phyloP scores from a whole-genome alignment of 2,797 vertebrate genomes.

The Sebastes cheni region DNA sequence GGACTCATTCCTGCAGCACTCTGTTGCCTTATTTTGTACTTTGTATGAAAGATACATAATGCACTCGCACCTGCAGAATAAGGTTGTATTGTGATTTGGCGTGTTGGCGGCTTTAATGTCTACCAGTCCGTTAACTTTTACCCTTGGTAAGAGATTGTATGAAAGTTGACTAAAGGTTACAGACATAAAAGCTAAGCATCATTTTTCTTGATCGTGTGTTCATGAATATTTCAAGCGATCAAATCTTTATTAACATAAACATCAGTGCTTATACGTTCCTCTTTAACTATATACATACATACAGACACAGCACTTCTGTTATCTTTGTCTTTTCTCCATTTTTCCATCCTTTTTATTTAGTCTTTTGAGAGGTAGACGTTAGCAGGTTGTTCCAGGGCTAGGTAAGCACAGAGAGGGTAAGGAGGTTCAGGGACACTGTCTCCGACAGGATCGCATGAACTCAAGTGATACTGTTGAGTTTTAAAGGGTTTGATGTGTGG shows the following conservation, averaged over 20 bases:
- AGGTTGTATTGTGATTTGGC: neutral
- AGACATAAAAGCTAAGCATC: slow-evolving; percentile 29
- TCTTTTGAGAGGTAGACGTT: slow-evolving; percentile 73
- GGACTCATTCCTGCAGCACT: no score
- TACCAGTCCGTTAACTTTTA: neutral
- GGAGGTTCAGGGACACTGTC: slow-evolving; percentile 72
- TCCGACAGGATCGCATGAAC: slow-evolving; percentile 44
- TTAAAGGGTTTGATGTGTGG: slow-evolving; percentile 2
- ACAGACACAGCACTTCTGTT: slow-evolving; percentile 38
- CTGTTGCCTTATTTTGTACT: neutral
- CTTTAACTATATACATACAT: slow-evolving; percentile 22
- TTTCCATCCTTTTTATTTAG: slow-evolving; percentile 79
- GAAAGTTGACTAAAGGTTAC: slow-evolving; percentile 44
- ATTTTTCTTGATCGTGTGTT: slow-evolving; percentile 54
- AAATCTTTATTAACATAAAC: slow-evolving; percentile 56
- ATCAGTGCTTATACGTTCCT: slow-evolving; percentile 36
- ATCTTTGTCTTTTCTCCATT: slow-evolving; percentile 50
- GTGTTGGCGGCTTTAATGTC: neutral
- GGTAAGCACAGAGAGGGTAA: slow-evolving; percentile 69
- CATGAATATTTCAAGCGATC: slow-evolving; percentile 53
- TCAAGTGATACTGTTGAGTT: slow-evolving; percentile 29
- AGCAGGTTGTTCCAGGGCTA: slow-evolving; percentile 77
- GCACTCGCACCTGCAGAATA: neutral
- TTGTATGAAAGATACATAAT: neutral
- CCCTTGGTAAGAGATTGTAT: slow-evolving; percentile 19